Percentiles rank a stretch among this genome's conserved stretches.
phyloP scores from a whole-genome alignment of 2,888 invertebrate species.

The Tetheella fluctuosa region DNA sequence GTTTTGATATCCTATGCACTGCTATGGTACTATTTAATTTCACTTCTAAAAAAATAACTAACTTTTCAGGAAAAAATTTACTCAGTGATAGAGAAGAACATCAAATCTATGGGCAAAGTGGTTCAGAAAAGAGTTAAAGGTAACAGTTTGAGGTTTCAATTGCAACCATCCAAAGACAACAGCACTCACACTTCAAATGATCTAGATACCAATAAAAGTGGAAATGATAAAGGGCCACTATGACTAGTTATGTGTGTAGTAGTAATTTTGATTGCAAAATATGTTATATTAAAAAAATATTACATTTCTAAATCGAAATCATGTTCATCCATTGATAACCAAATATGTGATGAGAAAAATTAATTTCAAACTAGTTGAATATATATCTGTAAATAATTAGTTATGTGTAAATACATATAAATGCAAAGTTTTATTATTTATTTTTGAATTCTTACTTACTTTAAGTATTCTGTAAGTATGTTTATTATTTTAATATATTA shows the following conservation, averaged over 20 bases:
- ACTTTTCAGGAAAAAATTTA: constrained; percentile 85
- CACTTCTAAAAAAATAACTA: not conserved
- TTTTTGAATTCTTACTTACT: not conserved
- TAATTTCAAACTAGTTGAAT: not conserved
- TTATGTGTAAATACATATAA: not conserved
- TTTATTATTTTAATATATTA: too few relatives aligned
- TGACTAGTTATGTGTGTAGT: constrained; percentile 68
- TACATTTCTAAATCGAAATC: constrained; percentile 38
- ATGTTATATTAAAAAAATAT: constrained; percentile 59
- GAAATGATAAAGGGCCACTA: constrained; percentile 61
- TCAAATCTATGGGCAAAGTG: constrained; percentile 80
- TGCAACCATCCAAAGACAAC: constrained; percentile 76
- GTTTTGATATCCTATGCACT: too few relatives aligned
- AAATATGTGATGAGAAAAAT: constrained; percentile 20
- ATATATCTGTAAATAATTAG: not conserved
- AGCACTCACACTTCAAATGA: constrained; percentile 38
- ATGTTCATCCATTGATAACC: constrained; percentile 7
- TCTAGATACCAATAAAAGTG: constrained; percentile 37
- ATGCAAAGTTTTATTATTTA: not conserved
- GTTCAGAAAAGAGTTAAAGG: constrained; percentile 87
- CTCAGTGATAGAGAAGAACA: constrained; percentile 79
- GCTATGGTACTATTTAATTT: too few relatives aligned
- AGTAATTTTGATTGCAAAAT: constrained; percentile 59
- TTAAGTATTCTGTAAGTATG: too few relatives aligned
- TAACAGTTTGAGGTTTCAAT: constrained; percentile 85